Conservation (phyloP, 2,888 invertebrate species). For the Torymus auratus region DNA sequence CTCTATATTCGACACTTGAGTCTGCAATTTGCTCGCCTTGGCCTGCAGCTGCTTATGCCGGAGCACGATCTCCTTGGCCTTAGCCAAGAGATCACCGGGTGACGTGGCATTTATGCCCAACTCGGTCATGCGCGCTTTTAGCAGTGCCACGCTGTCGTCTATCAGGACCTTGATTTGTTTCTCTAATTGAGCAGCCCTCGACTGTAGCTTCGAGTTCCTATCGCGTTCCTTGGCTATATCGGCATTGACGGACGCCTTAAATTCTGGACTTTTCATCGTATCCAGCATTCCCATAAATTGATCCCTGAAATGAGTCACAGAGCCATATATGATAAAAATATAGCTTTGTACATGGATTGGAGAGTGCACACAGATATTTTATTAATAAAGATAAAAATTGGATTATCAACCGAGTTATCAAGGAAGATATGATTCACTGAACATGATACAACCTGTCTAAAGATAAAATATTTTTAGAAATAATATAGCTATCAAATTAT, state of each 20-base stretch:
- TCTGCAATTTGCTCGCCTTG: slow-evolving; percentile 90
- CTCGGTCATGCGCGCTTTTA: slow-evolving; percentile 94
- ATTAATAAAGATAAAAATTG: no score
- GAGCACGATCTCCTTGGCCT: slow-evolving; percentile 94
- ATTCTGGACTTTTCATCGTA: slow-evolving; percentile 89
- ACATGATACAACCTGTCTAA: background rate
- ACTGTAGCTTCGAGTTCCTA: slow-evolving; percentile 88
- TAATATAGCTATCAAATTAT: no score
- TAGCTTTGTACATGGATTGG: no score
- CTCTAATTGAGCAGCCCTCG: slow-evolving; percentile 91
- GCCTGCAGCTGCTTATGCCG: slow-evolving; percentile 94
- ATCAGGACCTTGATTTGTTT: slow-evolving; percentile 95
- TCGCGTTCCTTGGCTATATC: slow-evolving; percentile 91
- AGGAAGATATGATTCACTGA: background rate
- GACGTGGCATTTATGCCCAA: slow-evolving; percentile 92
- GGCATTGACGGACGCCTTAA: slow-evolving; percentile 83
- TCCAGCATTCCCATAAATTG: slow-evolving; percentile 91
- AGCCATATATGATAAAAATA: no score
- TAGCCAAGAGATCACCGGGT: slow-evolving; percentile 89
- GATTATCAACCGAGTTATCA: no score
- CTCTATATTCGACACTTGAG: slow-evolving; percentile 86
- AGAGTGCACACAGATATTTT: no score
- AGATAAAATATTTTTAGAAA: no score
- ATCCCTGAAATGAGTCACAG: slow-evolving; percentile 77
- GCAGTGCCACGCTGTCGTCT: slow-evolving; percentile 91